Evolutionary conservation across 2,113 vertebrate genomes (phyloP).

Genomic region (Tricholaema leucomelas): DNA sequence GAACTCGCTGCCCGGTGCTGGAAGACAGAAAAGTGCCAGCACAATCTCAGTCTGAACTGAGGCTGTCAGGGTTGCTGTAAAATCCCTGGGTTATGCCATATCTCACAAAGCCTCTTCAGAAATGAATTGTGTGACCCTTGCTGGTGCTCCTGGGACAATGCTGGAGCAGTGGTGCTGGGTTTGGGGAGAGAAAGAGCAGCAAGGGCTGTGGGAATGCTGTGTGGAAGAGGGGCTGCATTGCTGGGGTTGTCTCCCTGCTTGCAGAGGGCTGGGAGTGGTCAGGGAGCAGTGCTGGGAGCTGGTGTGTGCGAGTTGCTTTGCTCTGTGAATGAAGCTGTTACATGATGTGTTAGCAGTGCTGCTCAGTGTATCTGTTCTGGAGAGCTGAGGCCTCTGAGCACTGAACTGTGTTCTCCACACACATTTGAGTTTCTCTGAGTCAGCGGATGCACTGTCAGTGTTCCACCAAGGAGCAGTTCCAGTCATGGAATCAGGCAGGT

Average conservation of each 20-base stretch:
- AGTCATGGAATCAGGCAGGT: too few species aligned
- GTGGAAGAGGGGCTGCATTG: accelerated
- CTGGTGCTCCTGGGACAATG: neutral
- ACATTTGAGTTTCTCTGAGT: accelerated
- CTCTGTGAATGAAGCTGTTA: neutral
- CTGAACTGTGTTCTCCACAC: accelerated
- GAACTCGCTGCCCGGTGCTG: neutral
- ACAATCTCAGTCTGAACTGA: neutral
- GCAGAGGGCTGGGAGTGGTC: too few species aligned
- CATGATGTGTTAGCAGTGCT: accelerated
- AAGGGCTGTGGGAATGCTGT: neutral
- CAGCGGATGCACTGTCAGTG: too few species aligned
- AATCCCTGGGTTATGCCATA: neutral
- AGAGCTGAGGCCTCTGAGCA: neutral
- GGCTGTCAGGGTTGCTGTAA: neutral
- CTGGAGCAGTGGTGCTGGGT: too few species aligned
- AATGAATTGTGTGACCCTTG: neutral
- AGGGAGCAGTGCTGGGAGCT: accelerated
- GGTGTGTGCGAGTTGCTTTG: accelerated
- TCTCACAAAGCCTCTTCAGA: neutral
- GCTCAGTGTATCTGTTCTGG: accelerated
- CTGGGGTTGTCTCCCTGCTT: neutral
- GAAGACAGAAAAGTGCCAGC: neutral
- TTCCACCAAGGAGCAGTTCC: neutral
- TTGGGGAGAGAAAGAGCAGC: neutral